Evolutionary conservation across 2,888 invertebrate genomes (phyloP), one percentile per base, ranked within the genome.

Genomic region (Campopleginae sp.): DNA sequence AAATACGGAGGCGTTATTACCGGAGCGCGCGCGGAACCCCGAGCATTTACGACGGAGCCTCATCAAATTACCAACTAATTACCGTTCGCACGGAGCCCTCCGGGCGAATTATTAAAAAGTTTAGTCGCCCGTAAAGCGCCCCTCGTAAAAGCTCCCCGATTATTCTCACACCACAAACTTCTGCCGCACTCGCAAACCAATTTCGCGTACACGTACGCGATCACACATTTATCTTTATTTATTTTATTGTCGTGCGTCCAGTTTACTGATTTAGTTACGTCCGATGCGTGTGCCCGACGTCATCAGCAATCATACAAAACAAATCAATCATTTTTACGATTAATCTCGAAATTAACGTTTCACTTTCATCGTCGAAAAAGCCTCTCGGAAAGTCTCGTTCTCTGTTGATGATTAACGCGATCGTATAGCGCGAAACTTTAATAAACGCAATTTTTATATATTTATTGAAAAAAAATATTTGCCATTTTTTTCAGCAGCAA

Each of bases 1-100:
- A 92, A 92, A 92, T 89, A 93, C 90, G 89, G 87, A 89, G 89
- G 86, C 89, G 90, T 91, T 92, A 93, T 93, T 92, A 91, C 90
- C 89, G 87, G 85, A 86, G 89, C 89, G 90, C 87, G 90, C 87
- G 46, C 66, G 85, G 84, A 85, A 86, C 88, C 89, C 86, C 86
- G 86, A 85, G 87, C 88, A 91, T 92, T 92, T 91, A 91, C 89
- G 90, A 82, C 54, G 88, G 86, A 86, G 91, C 86, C 91, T 92
- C 93, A 91, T 93, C 93, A 93, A 93, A 93, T 93, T 93, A 93
- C 92, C 89, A 90, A 92, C 92, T 93, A 92, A 93, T 93, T 93
- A 93, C 90, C 90, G 86, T 61, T 81, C 70, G 71, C 58, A 12
- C 54, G 27, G 14, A 33, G 84, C 27, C 72, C 70, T 33, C 72